Evolutionary conservation across 1,140 invertebrate species (phyloP).

Genomic region (Saccostrea glomerata): DNA sequence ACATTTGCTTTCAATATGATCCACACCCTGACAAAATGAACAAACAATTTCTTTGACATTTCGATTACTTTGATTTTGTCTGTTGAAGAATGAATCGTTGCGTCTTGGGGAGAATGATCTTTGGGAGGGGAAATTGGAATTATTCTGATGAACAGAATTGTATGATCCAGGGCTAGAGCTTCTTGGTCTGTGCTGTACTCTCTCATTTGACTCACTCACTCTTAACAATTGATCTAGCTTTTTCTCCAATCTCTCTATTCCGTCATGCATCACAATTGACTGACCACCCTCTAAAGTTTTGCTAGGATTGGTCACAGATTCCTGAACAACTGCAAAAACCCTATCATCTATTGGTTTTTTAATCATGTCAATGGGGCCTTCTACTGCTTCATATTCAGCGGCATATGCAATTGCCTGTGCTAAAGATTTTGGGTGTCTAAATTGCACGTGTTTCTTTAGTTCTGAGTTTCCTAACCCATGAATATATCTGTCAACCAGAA

Average conservation of each 20-base stretch:
- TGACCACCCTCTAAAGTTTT: neutral
- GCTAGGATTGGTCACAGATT: neutral
- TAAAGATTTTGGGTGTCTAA: too few species aligned
- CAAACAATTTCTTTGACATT: neutral
- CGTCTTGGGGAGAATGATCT: neutral
- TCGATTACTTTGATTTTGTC: neutral
- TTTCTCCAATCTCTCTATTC: neutral
- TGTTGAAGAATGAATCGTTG: neutral
- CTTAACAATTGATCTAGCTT: neutral
- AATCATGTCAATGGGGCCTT: neutral
- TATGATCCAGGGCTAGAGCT: too few species aligned
- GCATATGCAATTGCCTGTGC: neutral
- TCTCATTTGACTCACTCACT: neutral
- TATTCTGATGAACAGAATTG: too few species aligned
- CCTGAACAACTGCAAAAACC: too few species aligned
- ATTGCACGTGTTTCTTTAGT: too few species aligned
- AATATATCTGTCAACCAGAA: too few species aligned
- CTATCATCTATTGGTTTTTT: neutral
- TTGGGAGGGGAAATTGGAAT: too few species aligned
- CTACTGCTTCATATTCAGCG: constrained; percentile 11
- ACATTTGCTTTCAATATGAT: neutral
- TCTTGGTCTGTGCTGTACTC: neutral
- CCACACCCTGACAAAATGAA: neutral
- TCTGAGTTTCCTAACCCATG: too few species aligned
- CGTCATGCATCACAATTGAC: neutral